These are phyloP conservation scores for Microcebus ravelobensis DNA, from an alignment of 2,113 vertebrate genomes.

Conservation along the genomic window DNA sequence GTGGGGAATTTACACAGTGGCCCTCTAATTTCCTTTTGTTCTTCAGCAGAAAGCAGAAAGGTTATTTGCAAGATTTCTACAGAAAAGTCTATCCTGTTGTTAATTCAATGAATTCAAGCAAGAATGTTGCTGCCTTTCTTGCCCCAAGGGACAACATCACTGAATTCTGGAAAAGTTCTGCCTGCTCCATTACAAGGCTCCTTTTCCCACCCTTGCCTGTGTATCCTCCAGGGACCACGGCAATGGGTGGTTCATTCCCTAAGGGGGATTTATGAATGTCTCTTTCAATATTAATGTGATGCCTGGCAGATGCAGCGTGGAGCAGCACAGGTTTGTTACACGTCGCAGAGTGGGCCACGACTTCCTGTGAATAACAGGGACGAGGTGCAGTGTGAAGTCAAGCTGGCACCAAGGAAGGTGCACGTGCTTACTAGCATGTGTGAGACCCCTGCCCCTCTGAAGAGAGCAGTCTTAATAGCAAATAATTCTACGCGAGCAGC, in stretches of 20 bases:
- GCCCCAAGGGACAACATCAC: not conserved
- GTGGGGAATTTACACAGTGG: not conserved
- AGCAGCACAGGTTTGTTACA: not conserved
- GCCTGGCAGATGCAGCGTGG: not conserved
- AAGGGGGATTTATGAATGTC: not conserved
- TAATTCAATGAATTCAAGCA: not conserved
- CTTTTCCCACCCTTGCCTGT: not conserved
- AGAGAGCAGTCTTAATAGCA: not conserved
- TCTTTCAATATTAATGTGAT: not conserved
- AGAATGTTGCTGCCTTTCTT: not conserved
- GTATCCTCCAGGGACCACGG: not conserved
- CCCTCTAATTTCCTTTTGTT: conserved; percentile 1
- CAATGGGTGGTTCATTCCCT: not conserved
- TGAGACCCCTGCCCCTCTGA: not conserved
- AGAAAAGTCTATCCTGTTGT: not conserved
- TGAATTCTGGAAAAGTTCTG: not conserved
- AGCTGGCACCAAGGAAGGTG: not conserved
- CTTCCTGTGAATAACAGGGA: not conserved
- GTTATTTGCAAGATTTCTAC: not conserved
- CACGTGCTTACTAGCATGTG: not conserved
- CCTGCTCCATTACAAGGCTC: not conserved
- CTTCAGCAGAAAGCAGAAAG: conserved; percentile 5
- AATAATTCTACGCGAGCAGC: not conserved
- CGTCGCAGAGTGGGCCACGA: not conserved
- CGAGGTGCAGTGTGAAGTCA: not conserved